Base-by-base conservation (phyloP, 1,140 invertebrate genomes). In the Orius insidiosus region DNA sequence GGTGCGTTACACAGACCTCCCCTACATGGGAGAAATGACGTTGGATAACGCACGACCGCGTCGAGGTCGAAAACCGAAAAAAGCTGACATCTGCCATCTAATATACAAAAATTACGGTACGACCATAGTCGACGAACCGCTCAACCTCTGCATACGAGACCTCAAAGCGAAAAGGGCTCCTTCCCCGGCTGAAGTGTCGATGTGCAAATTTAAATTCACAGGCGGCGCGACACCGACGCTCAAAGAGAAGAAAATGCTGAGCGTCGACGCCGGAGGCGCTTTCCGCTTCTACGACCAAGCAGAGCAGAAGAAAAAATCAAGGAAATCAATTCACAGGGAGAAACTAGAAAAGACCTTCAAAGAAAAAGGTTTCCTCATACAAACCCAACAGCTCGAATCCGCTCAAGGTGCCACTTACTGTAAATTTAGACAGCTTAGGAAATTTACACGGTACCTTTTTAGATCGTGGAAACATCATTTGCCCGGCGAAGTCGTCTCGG, bases 391-490 rank as follows among this genome's bases (percentile, higher is more conserved):
- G 56, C 60, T 90, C 19, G 84, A 89, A 59, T 87, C 85, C 0
- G 86, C 85, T 0, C 85, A 90, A 60, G 86, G 86, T 0, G 85
- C 86, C 0, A 90, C 86, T 0, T 93, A 90, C 56, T 93, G 87
- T 62, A 93, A 93, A 61, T 93, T 93, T 58, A 66, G 86, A 35
- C 87, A 92, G 56, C 62, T 93, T 8, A 68, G 85, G 49, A 93
- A 92, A 59, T 92, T 92, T 55, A 93, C 87, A 0, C 70, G 86
- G 19, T 93, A 93, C 60, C 66, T 92, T 35, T 89, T 90, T 54
- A 69, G 87, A 45, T 88, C 84, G 57, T 93, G 86, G 86, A 89
- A 89, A 58, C 84, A 90, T 60, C 88, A 92, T 60, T 66, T 93
- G 13, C 86, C 87, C 0, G 84, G 79, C 0, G 80, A 82, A 50